A percentile compares a stretch with the other conserved stretches of the same genome.
Evolutionary conservation across 1,140 invertebrate genomes (phyloP).

Genomic region (Drosophila bocki): DNA sequence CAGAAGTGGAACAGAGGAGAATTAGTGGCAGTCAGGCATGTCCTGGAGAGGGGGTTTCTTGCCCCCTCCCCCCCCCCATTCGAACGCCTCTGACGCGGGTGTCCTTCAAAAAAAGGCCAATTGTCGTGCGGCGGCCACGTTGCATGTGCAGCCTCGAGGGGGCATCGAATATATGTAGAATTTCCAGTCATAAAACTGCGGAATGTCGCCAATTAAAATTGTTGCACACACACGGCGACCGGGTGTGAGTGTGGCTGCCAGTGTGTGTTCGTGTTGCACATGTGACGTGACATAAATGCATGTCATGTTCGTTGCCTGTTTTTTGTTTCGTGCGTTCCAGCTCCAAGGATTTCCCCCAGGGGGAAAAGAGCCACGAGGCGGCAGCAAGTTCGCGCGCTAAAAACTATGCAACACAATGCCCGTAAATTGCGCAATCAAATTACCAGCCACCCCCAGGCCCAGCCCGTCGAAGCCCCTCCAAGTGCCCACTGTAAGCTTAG

Average conservation of each 20-base stretch:
- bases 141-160: slow-evolving; percentile 46
- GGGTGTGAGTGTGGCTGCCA: slow-evolving; percentile 19
- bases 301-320: slow-evolving; percentile 81
- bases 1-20: slow-evolving; percentile 41
- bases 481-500: slow-evolving; percentile 57
- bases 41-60: slow-evolving; percentile 22
- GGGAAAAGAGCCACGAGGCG: not conserved
- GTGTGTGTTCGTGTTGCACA: slow-evolving; percentile 72
- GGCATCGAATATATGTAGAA: slow-evolving; percentile 79
- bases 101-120: slow-evolving; percentile 72
- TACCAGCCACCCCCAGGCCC: slow-evolving; percentile 39
- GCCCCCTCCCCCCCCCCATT: not conserved
- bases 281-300: slow-evolving; percentile 85
- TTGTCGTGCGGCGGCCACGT: slow-evolving; percentile 81
- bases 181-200: slow-evolving; percentile 83
- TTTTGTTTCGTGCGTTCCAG: slow-evolving; percentile 67
- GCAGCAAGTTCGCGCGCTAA: slow-evolving; percentile 69
- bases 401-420: slow-evolving; percentile 84
- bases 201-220: slow-evolving; percentile 83
- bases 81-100: slow-evolving; percentile 11
- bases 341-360: slow-evolving; percentile 14
- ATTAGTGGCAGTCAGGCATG: slow-evolving; percentile 33
- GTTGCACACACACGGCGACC: slow-evolving; percentile 53
- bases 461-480: not conserved
- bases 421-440: slow-evolving; percentile 83